Evolutionary conservation across 2,113 vertebrate species (phyloP).

Genomic region (Actenoides hombroni): DNA sequence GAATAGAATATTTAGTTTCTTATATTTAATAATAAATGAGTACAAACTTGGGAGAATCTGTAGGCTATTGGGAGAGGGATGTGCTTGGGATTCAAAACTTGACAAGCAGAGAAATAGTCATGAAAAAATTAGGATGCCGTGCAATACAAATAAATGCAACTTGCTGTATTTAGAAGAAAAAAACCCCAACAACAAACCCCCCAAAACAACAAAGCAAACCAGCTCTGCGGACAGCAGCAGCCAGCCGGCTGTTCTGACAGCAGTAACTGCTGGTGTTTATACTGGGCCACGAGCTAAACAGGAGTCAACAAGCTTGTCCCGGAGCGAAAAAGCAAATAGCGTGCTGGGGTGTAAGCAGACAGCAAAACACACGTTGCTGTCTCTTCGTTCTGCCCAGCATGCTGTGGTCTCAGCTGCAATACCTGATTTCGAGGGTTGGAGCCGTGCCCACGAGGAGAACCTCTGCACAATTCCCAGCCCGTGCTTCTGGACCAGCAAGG

Average conservation of each 20-base stretch:
- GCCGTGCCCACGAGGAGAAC: not conserved
- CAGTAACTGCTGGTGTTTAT: conserved; percentile 7
- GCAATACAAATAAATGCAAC: not conserved
- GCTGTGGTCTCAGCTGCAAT: not conserved
- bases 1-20: not conserved
- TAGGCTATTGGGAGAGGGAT: not conserved
- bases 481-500: not conserved
- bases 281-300: not conserved
- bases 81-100: not conserved
- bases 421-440: not conserved
- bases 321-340: not conserved
- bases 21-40: not conserved
- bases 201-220: too few species aligned
- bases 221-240: not conserved
- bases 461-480: accelerated
- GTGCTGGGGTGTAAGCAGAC: not conserved
- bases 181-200: accelerated
- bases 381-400: not conserved
- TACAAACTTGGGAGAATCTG: not conserved
- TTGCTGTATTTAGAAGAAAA: not conserved
- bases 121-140: not conserved
- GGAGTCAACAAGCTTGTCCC: not conserved
- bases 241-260: not conserved
- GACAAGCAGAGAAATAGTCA: not conserved
- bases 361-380: not conserved